phyloP scores from a whole-genome alignment of 2,113 vertebrate species.

The Oncorhynchus mykiss region DNA sequence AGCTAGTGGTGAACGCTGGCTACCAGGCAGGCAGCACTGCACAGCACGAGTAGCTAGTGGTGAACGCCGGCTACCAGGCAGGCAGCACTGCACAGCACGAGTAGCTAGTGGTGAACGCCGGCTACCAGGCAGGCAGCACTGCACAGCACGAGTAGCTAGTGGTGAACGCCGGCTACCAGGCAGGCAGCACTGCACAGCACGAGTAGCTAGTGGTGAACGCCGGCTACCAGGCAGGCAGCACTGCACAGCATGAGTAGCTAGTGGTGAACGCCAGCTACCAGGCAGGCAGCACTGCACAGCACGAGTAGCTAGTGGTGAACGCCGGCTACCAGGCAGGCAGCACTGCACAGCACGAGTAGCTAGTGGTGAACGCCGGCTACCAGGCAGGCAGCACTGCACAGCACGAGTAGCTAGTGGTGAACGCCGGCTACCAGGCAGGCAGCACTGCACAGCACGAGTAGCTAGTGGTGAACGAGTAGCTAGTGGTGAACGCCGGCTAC shows the following conservation, averaged over 20 bases:
- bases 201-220: constrained; percentile 19
- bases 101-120: constrained; percentile 20
- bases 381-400: not conserved
- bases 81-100: not conserved
- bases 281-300: not conserved
- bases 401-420: constrained; percentile 15
- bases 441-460: not conserved
- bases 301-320: constrained; percentile 18
- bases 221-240: not conserved
- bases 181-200: not conserved
- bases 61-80: not conserved
- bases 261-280: constrained; percentile 18
- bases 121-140: not conserved
- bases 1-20: constrained; percentile 21
- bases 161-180: constrained; percentile 11
- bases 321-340: not conserved
- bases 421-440: not conserved
- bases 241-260: not conserved
- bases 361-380: constrained; percentile 12
- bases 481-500: too few relatives aligned
- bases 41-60: constrained; percentile 12
- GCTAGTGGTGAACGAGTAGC: too few relatives aligned
- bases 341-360: not conserved
- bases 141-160: constrained; percentile 1
- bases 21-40: not conserved